Evolutionary conservation across 2,113 vertebrate genomes (phyloP), one percentile per base, ranked within the genome.

Genomic region (Nerophis ophidion): DNA sequence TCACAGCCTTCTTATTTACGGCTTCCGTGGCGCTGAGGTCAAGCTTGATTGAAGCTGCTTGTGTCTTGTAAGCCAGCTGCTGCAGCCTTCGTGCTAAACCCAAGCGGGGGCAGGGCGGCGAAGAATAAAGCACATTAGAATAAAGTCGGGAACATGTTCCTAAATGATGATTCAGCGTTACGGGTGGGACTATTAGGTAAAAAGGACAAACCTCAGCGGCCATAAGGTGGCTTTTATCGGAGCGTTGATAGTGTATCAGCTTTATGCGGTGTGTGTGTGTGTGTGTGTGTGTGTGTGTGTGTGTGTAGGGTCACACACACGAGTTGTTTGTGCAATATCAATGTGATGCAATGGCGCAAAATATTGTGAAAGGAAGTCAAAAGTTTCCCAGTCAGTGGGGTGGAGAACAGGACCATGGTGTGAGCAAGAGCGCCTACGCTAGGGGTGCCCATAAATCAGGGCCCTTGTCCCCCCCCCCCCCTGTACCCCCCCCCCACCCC

Each of bases 11-110:
- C 82, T 90, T 89, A 91, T 91, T 90, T 89, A 90, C 84, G 77
- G 85, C 90, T 92, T 87, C 91, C 87, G 88, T 75, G 68, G 84
- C 88, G 88, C 84, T 81, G 86, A 82, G 86, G 88, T 87, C 86
- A 81, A 86, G 79, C 26, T 26, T 26, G 26, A 86, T 87, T 91
- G 87, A 86, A 87, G 89, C 70, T 85, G 86, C 89, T 87, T 82
- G 87, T 83, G 70, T 82, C 70, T 90, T 90, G 85, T 89, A 68
- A 65, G 84, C 83, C 90, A 84, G 77, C 74, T 79, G 80, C 75
- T 88, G 83, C 58, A 84, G 77, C 69, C 77, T 85, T 87, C 83
- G 79, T 87, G 86, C 76, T 83, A 89, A 75, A 84, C 77, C 80
- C 68, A 73, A 26, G 63, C 71, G 74, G 77, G 75, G 81, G 71